A percentile compares a stretch with the other conserved stretches of the same genome.
These are phyloP conservation scores for Dryoscopus gambensis DNA, from an alignment of 2,113 vertebrate species.

Conservation along the genomic window DNA sequence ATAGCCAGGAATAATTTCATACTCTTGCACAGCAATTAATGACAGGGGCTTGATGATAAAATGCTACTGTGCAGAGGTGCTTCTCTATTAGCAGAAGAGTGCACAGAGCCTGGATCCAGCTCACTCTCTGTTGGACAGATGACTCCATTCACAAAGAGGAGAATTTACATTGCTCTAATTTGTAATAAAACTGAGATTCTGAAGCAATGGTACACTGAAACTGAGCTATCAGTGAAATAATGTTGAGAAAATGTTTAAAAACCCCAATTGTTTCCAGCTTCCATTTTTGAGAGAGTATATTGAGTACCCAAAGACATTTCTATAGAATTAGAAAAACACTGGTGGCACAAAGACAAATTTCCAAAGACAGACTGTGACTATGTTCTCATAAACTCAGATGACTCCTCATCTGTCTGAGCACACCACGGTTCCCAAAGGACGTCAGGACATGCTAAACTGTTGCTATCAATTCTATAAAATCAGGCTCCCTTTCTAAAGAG, in stretches of 20 bases:
- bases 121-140: background rate
- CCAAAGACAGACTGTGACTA: slow-evolving; percentile 34
- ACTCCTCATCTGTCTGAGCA: slow-evolving; percentile 52
- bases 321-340: slow-evolving; percentile 40
- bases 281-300: slow-evolving; percentile 12
- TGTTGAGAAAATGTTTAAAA: slow-evolving; percentile 16
- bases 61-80: slow-evolving; percentile 6
- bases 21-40: slow-evolving; percentile 32
- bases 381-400: slow-evolving; percentile 61
- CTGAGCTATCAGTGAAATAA: slow-evolving; percentile 20
- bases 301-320: slow-evolving; percentile 47
- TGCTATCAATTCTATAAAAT: slow-evolving; percentile 68
- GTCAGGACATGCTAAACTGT: slow-evolving; percentile 55
- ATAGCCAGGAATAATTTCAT: slow-evolving; percentile 62
- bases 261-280: background rate
- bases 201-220: background rate
- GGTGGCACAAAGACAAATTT: slow-evolving; percentile 56
- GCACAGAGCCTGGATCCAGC: slow-evolving; percentile 21
- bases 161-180: slow-evolving; percentile 3
- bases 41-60: slow-evolving; percentile 34
- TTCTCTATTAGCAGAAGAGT: background rate
- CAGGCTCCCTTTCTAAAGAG: slow-evolving; percentile 40
- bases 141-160: background rate
- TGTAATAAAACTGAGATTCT: slow-evolving; percentile 23
- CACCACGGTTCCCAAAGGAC: slow-evolving; percentile 44